Evolutionary conservation across 2,113 vertebrate species (phyloP).

Genomic region (Erythrocebus patas): DNA sequence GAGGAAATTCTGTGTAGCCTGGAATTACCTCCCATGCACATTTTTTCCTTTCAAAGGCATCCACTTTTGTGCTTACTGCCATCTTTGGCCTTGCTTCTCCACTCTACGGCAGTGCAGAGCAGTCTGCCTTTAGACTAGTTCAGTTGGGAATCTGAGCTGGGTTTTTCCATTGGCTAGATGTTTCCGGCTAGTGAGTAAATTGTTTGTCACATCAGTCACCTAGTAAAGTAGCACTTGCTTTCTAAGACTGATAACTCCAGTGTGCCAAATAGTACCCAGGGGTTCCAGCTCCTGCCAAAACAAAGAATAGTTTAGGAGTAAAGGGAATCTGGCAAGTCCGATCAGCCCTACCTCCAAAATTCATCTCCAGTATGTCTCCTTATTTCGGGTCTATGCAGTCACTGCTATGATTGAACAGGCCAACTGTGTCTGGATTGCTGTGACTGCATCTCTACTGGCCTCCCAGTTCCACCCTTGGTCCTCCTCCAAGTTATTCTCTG

Average conservation of each 20-base stretch:
- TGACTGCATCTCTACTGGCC: neutral
- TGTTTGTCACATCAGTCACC: conserved; percentile 42
- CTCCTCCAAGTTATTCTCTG: neutral
- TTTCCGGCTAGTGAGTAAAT: neutral
- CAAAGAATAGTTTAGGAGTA: neutral
- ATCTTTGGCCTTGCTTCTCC: neutral
- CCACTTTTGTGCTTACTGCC: neutral
- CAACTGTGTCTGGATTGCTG: no score
- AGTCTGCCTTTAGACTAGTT: neutral
- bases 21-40: neutral
- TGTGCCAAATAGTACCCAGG: neutral
- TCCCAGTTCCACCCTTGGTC: neutral
- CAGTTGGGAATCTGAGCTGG: neutral
- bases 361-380: neutral
- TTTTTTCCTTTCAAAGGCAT: neutral
- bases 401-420: neutral
- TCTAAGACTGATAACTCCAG: conserved; percentile 5
- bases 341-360: neutral
- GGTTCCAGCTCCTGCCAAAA: conserved; percentile 8
- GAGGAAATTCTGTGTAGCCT: neutral
- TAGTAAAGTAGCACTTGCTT: neutral
- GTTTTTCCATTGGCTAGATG: neutral
- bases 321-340: neutral
- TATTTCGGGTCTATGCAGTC: neutral
- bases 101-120: neutral